Percentiles rank a stretch among this genome's conserved stretches.
phyloP scores from a whole-genome alignment of 2,888 invertebrate genomes.

The Ctena decussata region DNA sequence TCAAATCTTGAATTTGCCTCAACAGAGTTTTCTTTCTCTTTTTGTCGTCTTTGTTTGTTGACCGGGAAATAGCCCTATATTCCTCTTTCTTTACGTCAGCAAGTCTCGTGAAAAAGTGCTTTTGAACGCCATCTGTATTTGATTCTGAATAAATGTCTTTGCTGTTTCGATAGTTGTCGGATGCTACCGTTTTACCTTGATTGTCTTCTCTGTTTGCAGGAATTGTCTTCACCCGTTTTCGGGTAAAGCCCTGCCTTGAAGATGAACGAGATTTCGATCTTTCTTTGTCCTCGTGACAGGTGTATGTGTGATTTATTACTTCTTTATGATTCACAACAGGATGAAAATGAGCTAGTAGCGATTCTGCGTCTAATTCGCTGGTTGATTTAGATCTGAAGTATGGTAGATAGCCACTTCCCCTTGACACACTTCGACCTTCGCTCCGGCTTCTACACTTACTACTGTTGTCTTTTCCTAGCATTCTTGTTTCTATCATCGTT shows the following conservation, averaged over 20 bases:
- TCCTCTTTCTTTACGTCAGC: neutral
- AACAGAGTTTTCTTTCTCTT: neutral
- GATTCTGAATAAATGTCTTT: neutral
- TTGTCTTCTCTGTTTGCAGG: neutral
- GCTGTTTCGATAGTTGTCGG: neutral
- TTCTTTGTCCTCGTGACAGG: neutral
- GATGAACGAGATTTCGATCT: neutral
- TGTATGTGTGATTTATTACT: constrained; percentile 43
- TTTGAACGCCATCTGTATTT: neutral
- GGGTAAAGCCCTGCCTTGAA: neutral
- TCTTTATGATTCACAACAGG: constrained; percentile 32
- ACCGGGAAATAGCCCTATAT: neutral
- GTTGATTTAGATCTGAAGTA: neutral
- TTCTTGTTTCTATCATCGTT: neutral
- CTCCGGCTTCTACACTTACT: neutral
- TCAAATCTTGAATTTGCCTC: neutral
- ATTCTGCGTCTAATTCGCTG: neutral
- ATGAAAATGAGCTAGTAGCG: neutral
- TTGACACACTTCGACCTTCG: neutral
- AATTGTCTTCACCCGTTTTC: neutral
- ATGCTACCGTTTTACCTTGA: neutral
- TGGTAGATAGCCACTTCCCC: neutral
- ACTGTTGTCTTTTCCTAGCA: neutral
- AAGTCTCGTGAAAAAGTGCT: neutral
- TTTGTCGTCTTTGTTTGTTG: neutral